These are phyloP conservation scores for Crossocerus cetratus DNA, from an alignment of 2,888 invertebrate species.

Conservation along the genomic window DNA sequence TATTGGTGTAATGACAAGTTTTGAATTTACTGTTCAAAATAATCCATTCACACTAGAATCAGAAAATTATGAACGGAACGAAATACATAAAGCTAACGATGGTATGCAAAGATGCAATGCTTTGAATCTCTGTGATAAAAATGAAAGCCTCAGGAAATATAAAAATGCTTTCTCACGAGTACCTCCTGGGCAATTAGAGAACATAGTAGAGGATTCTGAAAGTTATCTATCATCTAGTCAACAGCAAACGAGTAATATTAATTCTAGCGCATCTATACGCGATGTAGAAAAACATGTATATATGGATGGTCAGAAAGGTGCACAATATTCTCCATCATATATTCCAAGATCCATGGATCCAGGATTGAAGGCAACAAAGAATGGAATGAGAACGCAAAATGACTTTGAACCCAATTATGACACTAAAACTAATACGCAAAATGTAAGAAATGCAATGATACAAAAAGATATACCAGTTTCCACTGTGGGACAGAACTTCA, in stretches of 20 bases:
- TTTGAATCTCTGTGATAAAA: constrained; percentile 35
- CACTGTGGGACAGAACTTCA: not conserved
- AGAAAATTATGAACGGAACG: constrained; percentile 50
- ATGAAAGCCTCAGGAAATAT: constrained; percentile 52
- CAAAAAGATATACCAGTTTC: constrained; percentile 13
- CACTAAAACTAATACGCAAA: constrained; percentile 3
- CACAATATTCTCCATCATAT: constrained; percentile 19
- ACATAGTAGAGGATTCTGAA: constrained; percentile 73
- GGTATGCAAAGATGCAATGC: constrained; percentile 28
- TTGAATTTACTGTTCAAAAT: constrained; percentile 79
- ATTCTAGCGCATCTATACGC: constrained; percentile 52
- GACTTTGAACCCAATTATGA: not conserved
- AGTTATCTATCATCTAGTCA: constrained; percentile 71
- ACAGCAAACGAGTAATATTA: constrained; percentile 66
- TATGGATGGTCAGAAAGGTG: constrained; percentile 29
- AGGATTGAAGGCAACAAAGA: constrained; percentile 10
- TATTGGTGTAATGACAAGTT: constrained; percentile 86
- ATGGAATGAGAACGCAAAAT: constrained; percentile 1
- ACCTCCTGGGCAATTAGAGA: constrained; percentile 66
- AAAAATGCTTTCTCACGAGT: constrained; percentile 60
- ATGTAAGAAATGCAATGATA: constrained; percentile 13
- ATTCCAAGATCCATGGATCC: constrained; percentile 12
- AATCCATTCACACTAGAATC: constrained; percentile 62
- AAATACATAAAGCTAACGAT: constrained; percentile 35
- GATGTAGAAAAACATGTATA: constrained; percentile 47